Evolutionary conservation across 92 coral and sea anemone genomes (phyloP), one percentile per base, ranked within the genome.

Genomic region (Bergia sp.): DNA sequence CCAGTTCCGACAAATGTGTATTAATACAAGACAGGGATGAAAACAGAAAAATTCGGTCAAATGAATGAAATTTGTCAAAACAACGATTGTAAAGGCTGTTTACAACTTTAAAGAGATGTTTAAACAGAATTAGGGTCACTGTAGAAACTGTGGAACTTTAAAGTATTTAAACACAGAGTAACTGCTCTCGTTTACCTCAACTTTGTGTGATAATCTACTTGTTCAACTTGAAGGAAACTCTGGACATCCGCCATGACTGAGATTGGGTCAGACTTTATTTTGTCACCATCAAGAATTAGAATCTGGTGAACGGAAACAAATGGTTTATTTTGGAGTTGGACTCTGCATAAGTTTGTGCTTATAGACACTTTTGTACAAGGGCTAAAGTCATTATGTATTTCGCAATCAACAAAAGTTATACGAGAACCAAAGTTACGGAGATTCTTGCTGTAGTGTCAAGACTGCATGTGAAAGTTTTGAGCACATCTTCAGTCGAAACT

Each of bases 191-290:
- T 80, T 58, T 79, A 92, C 99, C 96, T 95, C 71, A 97, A 61
- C 85, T 93, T 92, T 67, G 94, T 87, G 88, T 87, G 91, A 75
- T 97, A 97, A 81, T 97, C 98, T 75, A 92, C 91, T 20, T 91
- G 84, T 43, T 77, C 90, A 15, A 94, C 95, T 76, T 91, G 89
- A 80, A 97, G 94, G 85, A 95, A 97, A 76, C 85, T 90, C 88
- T 97, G 99, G 42, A 97, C 99, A 38, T 91, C 95, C 2, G 90
- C 80, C 99, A 97, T 95, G 72, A 97, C 96, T 42, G 89, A 92
- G 9, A 91, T 94, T 20, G 99, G 99, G 66, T 92, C 92, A 12
- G 89, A 85, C 91, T 91, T 93, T 8, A 97, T 89, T 42, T 86
- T 93, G 0, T 92, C 94, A 20, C 98, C 99, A 86, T 97, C 99